Evolutionary conservation across 2,113 vertebrate species (phyloP).

Genomic region (Syngnathus scovelli): DNA sequence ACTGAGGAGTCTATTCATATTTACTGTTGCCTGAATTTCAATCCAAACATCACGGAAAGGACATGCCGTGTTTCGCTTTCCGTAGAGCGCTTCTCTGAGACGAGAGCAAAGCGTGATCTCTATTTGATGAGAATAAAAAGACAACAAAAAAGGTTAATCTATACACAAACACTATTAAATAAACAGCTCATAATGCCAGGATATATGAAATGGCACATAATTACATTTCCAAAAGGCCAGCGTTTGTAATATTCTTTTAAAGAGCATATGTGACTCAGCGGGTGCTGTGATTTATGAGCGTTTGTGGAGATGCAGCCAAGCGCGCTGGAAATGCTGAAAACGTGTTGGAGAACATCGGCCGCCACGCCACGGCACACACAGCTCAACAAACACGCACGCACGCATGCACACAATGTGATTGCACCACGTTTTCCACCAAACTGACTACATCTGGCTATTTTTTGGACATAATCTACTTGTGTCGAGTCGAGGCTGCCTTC

Average conservation of each 20-base stretch:
- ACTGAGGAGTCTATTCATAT: slow-evolving; percentile 58
- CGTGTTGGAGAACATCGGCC: slow-evolving; percentile 12
- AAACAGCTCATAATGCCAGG: slow-evolving; percentile 47
- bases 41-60: slow-evolving; percentile 54
- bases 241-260: slow-evolving; percentile 70
- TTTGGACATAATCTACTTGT: neutral
- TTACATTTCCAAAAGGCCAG: slow-evolving; percentile 64
- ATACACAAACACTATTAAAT: slow-evolving; percentile 63
- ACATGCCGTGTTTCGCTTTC: slow-evolving; percentile 49
- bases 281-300: slow-evolving; percentile 64
- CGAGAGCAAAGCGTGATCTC: slow-evolving; percentile 29
- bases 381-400: slow-evolving; percentile 10
- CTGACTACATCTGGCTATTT: neutral
- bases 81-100: slow-evolving; percentile 44
- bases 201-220: slow-evolving; percentile 57
- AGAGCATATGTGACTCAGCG: slow-evolving; percentile 59
- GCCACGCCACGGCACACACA: slow-evolving; percentile 6
- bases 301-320: slow-evolving; percentile 47
- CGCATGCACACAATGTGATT: neutral
- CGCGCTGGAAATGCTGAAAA: slow-evolving; percentile 32
- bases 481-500: neutral
- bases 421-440: neutral
- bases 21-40: slow-evolving; percentile 53
- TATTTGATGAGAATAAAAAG: slow-evolving; percentile 42
- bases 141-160: slow-evolving; percentile 63